A percentile compares a stretch with the other conserved stretches of the same genome.
These are phyloP conservation scores for Uloborus plumipes DNA, from an alignment of 2,888 invertebrate species.

Conservation along the genomic window DNA sequence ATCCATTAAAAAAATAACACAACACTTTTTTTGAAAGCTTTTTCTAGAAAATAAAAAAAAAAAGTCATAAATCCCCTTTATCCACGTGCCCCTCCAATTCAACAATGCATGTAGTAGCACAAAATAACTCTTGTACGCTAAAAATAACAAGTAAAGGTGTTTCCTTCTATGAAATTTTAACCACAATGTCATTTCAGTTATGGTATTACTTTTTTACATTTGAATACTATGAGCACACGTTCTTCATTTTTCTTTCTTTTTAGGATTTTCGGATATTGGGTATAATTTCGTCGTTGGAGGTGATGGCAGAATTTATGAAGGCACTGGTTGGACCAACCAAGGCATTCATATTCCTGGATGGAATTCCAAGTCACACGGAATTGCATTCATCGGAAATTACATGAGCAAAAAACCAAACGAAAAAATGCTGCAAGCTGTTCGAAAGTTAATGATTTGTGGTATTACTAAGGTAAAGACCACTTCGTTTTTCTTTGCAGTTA, in stretches of 20 bases:
- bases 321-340: constrained; percentile 68
- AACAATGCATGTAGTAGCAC: too few relatives aligned
- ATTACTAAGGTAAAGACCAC: constrained; percentile 26
- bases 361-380: constrained; percentile 46
- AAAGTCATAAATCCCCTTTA: too few relatives aligned
- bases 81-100: too few relatives aligned
- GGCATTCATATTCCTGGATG: constrained; percentile 68
- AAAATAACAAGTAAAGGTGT: too few relatives aligned
- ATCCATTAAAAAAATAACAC: too few relatives aligned
- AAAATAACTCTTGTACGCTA: too few relatives aligned
- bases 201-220: not conserved
- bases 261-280: constrained; percentile 44
- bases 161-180: not conserved
- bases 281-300: constrained; percentile 69
- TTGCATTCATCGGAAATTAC: constrained; percentile 49
- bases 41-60: too few relatives aligned
- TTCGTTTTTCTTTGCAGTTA: not conserved
- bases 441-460: constrained; percentile 30
- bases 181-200: not conserved
- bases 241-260: not conserved
- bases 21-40: too few relatives aligned
- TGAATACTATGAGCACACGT: too few relatives aligned
- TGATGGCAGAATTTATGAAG: constrained; percentile 69
- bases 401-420: constrained; percentile 8
- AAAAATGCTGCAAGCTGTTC: constrained; percentile 26